A percentile compares a stretch with the other conserved stretches of the same genome.
phyloP scores from a whole-genome alignment of 2,113 vertebrate species.

The Sylvia atricapilla region DNA sequence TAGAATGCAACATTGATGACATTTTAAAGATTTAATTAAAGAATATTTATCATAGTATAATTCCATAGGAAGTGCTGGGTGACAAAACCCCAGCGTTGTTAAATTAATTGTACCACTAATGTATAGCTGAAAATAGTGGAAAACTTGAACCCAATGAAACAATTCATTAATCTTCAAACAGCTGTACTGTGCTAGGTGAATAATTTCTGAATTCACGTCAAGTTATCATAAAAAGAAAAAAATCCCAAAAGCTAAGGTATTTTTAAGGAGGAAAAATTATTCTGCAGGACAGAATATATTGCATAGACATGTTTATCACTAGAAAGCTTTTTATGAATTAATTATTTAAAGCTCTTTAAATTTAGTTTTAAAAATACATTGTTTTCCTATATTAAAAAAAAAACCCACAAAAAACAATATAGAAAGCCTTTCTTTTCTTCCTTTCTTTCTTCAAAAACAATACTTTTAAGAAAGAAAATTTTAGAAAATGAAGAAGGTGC shows the following conservation, averaged over 20 bases:
- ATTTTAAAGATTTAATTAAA: conserved; percentile 83
- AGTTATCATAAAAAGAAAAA: conserved; percentile 50
- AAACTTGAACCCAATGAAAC: conserved; percentile 77
- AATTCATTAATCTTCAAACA: conserved; percentile 88
- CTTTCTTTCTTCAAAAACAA: neutral
- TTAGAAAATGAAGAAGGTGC: neutral
- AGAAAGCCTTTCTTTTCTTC: neutral
- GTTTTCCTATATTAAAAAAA: neutral
- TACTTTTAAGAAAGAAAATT: neutral
- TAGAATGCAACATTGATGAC: conserved; percentile 67
- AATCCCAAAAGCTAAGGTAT: conserved; percentile 1
- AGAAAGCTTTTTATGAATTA: neutral
- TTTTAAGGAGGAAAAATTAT: neutral
- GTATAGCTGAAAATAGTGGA: conserved; percentile 74
- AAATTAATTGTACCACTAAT: conserved; percentile 87
- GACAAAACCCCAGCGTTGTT: conserved; percentile 81
- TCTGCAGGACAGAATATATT: neutral
- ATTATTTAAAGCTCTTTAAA: neutral
- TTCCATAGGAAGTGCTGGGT: conserved; percentile 56
- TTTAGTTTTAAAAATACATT: neutral
- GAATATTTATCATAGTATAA: conserved; percentile 78
- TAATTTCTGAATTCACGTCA: conserved; percentile 75
- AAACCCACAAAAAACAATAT: neutral
- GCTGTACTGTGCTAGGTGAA: conserved; percentile 71
- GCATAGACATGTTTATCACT: neutral